Evolutionary conservation across 2,797 vertebrate genomes (phyloP).

Genomic region (Bucorvus abyssinicus): DNA sequence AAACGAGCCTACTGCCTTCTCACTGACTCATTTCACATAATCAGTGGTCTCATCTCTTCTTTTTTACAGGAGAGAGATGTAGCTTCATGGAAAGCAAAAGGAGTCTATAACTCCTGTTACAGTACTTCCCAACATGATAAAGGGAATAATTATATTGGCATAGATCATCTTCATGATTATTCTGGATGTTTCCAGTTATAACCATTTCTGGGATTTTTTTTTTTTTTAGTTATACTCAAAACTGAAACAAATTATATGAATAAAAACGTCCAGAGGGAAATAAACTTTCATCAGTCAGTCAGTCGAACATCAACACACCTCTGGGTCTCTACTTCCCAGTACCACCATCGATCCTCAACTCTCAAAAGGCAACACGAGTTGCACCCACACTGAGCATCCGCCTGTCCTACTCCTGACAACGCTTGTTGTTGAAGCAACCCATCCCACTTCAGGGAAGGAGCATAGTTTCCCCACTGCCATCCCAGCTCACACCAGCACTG

Average conservation of each 20-base stretch:
- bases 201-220: background rate
- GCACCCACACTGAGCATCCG: rapidly evolving
- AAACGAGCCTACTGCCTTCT: background rate
- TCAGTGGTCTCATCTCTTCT: background rate
- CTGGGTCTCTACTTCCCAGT: background rate
- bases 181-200: background rate
- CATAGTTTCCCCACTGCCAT: background rate
- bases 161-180: conserved; percentile 11
- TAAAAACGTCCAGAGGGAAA: background rate
- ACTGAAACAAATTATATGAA: background rate
- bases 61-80: background rate
- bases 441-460: background rate
- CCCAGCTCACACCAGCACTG: background rate
- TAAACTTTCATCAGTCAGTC: background rate
- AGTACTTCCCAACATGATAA: conserved; percentile 18
- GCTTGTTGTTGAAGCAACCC: background rate
- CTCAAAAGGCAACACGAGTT: background rate
- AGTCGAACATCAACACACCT: background rate
- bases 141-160: background rate
- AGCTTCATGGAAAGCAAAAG: conserved; percentile 12
- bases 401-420: background rate
- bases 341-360: background rate
- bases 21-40: background rate
- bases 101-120: background rate
- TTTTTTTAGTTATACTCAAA: background rate